Percentiles rank a stretch among this genome's conserved stretches.
These are phyloP conservation scores for Brachionus sp. DNA, from an alignment of 1,140 invertebrate species.

Conservation along the genomic window DNA sequence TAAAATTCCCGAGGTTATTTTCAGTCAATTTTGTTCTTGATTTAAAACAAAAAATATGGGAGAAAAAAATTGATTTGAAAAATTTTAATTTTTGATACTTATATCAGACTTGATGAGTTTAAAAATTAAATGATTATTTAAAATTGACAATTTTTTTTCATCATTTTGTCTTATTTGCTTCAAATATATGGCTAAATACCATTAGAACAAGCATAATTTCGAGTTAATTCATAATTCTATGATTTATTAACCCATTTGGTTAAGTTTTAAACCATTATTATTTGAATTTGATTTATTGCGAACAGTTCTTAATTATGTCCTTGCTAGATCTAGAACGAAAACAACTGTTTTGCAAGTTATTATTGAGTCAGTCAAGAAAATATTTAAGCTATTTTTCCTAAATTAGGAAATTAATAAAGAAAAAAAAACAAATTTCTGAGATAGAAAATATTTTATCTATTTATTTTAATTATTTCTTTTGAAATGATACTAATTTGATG, in stretches of 20 bases:
- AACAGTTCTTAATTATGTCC: not conserved
- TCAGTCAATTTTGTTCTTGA: not conserved
- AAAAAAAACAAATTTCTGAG: not conserved
- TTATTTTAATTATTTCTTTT: conserved; percentile 36
- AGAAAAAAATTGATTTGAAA: not conserved
- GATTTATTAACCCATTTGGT: not conserved
- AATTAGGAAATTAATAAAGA: not conserved
- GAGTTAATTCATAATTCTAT: not conserved
- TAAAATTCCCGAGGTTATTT: not conserved
- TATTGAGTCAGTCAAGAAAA: not conserved
- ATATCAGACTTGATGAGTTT: not conserved
- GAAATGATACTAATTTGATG: conserved; percentile 7
- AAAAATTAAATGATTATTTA: not conserved
- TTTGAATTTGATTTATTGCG: not conserved
- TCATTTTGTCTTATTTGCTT: not conserved
- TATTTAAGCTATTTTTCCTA: not conserved
- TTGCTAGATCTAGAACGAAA: not conserved
- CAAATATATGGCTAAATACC: not conserved
- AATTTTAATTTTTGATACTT: not conserved
- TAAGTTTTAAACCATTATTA: not conserved
- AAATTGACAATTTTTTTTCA: not conserved
- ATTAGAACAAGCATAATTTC: not conserved
- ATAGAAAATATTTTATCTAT: not conserved
- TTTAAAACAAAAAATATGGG: not conserved
- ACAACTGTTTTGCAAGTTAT: not conserved